These are phyloP conservation scores for Corythornis madagascariensis DNA, from an alignment of 2,113 vertebrate genomes.

Conservation along the genomic window DNA sequence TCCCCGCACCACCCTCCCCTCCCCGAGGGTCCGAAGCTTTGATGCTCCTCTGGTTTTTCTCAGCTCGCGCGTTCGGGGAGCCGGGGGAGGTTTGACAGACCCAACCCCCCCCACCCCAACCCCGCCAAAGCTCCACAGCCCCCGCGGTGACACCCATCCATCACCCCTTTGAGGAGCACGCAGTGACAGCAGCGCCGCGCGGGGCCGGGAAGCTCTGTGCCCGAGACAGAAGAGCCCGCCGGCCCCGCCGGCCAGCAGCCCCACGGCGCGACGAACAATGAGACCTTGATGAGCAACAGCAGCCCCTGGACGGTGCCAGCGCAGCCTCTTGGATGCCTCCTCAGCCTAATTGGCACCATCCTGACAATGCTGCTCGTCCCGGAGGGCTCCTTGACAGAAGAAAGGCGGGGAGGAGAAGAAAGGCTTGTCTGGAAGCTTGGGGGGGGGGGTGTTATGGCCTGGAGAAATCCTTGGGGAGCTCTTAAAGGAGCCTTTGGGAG, in stretches of 20 bases:
- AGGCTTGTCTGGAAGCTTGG: background rate
- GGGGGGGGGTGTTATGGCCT: background rate
- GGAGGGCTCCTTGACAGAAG: slow-evolving; percentile 24
- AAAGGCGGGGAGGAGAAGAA: slow-evolving; percentile 52
- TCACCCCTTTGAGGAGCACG: background rate
- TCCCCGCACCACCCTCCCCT: background rate
- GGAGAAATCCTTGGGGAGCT: background rate
- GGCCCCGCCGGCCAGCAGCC: slow-evolving; percentile 9
- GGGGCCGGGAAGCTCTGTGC: background rate
- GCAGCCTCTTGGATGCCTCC: background rate
- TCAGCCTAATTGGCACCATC: slow-evolving; percentile 59
- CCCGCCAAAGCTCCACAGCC: background rate
- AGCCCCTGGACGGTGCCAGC: background rate
- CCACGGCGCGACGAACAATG: slow-evolving; percentile 20
- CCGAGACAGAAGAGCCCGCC: background rate
- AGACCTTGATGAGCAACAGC: slow-evolving; percentile 28
- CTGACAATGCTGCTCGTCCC: slow-evolving; percentile 43
- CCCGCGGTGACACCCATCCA: background rate
- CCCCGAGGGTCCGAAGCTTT: slow-evolving; percentile 30
- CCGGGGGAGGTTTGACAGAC: background rate
- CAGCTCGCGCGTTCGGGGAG: background rate
- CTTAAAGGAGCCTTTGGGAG: slow-evolving; percentile 14
- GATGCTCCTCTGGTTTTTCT: slow-evolving; percentile 37
- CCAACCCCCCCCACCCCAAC: background rate
- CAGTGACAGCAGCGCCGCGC: background rate